These are phyloP conservation scores for Lithosia quadra DNA, from an alignment of 2,888 invertebrate species.

Conservation along the genomic window DNA sequence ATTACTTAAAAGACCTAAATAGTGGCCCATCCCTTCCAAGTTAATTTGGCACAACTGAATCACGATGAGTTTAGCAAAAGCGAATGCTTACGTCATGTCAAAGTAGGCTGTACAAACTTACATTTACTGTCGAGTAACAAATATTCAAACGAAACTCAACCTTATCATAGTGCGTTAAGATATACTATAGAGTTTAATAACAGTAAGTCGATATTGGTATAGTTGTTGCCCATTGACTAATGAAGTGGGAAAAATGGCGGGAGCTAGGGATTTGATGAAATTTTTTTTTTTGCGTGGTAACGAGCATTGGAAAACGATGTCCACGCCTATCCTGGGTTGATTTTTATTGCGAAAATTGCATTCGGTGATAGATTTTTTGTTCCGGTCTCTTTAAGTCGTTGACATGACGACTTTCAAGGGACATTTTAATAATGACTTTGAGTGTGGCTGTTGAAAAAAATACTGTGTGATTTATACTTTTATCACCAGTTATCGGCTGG, in stretches of 20 bases:
- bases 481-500: no score
- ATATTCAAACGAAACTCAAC: slow-evolving; percentile 12
- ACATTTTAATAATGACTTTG: not conserved
- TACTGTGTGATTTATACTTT: no score
- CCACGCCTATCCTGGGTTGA: slow-evolving; percentile 28
- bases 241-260: slow-evolving; percentile 48
- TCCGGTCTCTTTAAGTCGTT: not conserved
- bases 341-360: slow-evolving; percentile 25
- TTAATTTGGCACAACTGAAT: slow-evolving; percentile 42
- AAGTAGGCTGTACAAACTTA: slow-evolving; percentile 32
- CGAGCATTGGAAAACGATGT: slow-evolving; percentile 34
- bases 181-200: not conserved
- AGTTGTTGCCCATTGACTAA: slow-evolving; percentile 42
- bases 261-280: slow-evolving; percentile 30
- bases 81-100: slow-evolving; percentile 39
- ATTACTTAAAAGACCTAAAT: slow-evolving; percentile 37
- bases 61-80: slow-evolving; percentile 45
- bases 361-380: not conserved
- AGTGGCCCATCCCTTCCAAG: slow-evolving; percentile 31
- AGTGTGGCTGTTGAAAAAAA: not conserved
- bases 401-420: not conserved
- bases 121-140: not conserved
- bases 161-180: slow-evolving; percentile 1
- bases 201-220: slow-evolving; percentile 20
- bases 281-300: slow-evolving; percentile 35